A percentile compares a stretch with the other conserved stretches of the same genome.
These are phyloP conservation scores for Alauda arvensis DNA, from an alignment of 2,797 vertebrate species.

Conservation along the genomic window DNA sequence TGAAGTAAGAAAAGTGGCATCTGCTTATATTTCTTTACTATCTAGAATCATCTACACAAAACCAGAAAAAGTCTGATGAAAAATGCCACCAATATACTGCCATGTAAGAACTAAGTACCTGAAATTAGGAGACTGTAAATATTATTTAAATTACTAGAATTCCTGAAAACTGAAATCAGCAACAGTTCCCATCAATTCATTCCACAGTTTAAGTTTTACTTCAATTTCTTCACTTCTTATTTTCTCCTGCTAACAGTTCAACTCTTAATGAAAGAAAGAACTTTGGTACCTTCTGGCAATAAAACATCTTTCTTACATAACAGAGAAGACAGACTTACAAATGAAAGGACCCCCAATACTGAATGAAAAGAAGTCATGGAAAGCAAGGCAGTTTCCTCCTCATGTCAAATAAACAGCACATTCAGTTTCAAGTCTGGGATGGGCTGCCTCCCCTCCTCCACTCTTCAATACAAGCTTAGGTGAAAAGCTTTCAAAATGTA, in stretches of 20 bases:
- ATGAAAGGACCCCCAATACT: neutral
- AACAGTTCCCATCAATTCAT: neutral
- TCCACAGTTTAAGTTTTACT: neutral
- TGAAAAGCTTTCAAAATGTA: neutral
- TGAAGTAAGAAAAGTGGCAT: neutral
- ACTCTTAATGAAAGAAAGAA: neutral
- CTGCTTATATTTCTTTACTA: neutral
- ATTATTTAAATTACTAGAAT: neutral
- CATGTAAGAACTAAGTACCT: neutral
- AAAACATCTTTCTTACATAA: neutral
- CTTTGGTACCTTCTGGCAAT: neutral
- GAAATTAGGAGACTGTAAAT: neutral
- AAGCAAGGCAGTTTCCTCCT: neutral
- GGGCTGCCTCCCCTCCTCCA: neutral
- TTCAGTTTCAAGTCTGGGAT: neutral
- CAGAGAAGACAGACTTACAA: neutral
- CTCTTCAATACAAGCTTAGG: neutral
- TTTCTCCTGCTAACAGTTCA: neutral
- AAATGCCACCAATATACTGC: neutral
- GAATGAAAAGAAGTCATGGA: neutral
- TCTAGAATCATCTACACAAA: neutral
- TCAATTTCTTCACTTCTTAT: neutral
- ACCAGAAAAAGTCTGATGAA: neutral
- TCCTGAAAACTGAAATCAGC: neutral
- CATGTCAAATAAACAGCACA: neutral